Evolutionary conservation across 1,140 invertebrate genomes (phyloP), one percentile per base, ranked within the genome.

Genomic region (Pantala flavescens): DNA sequence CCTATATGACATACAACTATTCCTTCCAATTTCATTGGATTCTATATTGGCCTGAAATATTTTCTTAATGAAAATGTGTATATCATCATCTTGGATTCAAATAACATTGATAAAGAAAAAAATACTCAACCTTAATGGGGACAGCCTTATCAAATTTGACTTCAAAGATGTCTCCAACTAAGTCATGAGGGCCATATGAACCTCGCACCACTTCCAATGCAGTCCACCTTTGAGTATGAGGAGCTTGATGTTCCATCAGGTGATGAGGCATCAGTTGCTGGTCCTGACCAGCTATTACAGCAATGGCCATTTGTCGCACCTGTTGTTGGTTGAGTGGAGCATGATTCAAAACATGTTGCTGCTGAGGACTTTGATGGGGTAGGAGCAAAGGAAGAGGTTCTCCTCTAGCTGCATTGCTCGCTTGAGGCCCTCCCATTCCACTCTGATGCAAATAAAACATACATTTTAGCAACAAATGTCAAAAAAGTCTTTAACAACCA

Each of bases 91-190:
- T n/a, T n/a, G n/a, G n/a, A n/a, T n/a, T n/a, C n/a, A n/a, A n/a
- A n/a, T n/a, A n/a, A n/a, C n/a, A n/a, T n/a, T n/a, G n/a, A n/a
- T n/a, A n/a, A n/a, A n/a, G n/a, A 36, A 36, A 9, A 14, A 71
- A 9, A 3, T 24, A 71, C 12, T 21, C 81, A 82, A 91, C 91
- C 84, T 95, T 96, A 43, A 98, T 90, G 23, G 90, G 87, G 28
- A 97, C 87, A 7, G 94, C 90, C 80, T 90, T 88, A 75, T 95
- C 92, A 84, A 98, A 98, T 84, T 95, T 96, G 3, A 98, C 86
- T 82, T 97, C 94, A 0, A 90, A 89, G 75, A 96, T 89, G 73
- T 81, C 81, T 72, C 86, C 86, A 24, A 89, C 84, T 79, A 88
- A 91, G 80, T 94, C 92, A 71, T 93, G 91, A 78, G 91, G 86